phyloP scores from a whole-genome alignment of 2,888 invertebrate species.

The Leptopilina drosophilae region DNA sequence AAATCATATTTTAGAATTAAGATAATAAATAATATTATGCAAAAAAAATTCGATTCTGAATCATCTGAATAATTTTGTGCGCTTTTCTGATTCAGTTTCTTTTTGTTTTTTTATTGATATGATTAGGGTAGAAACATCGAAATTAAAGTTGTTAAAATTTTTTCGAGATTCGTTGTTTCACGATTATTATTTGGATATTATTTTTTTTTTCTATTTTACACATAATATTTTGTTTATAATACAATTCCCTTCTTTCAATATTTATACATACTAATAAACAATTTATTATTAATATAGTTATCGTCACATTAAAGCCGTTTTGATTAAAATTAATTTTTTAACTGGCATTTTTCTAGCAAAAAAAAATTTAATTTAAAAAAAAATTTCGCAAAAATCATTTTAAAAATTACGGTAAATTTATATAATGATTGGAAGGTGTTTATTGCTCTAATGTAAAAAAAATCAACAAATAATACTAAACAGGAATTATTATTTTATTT shows the following conservation, averaged over 20 bases:
- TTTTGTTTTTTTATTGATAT: conserved; percentile 14
- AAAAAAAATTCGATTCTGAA: not conserved
- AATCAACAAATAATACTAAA: too few relatives aligned
- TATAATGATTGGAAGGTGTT: not conserved
- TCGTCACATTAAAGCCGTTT: too few relatives aligned
- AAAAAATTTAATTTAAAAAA: too few relatives aligned
- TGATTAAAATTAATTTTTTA: not conserved
- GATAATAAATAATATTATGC: not conserved
- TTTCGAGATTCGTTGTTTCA: conserved; percentile 34
- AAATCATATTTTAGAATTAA: conserved; percentile 6
- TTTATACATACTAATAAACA: too few relatives aligned
- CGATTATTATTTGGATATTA: conserved; percentile 7
- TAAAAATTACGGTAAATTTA: too few relatives aligned
- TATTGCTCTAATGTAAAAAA: too few relatives aligned
- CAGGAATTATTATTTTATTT: too few relatives aligned
- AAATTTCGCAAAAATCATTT: too few relatives aligned
- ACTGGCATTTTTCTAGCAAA: too few relatives aligned
- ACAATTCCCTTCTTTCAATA: not conserved
- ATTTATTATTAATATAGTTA: too few relatives aligned
- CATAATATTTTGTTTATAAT: not conserved
- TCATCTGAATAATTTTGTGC: conserved; percentile 29
- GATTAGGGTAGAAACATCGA: not conserved
- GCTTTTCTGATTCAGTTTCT: conserved; percentile 31
- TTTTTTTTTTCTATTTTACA: not conserved
- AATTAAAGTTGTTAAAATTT: not conserved